Evolutionary conservation across 2,797 vertebrate species (phyloP), one percentile per base, ranked within the genome.

Genomic region (Sebastes trivittatus): DNA sequence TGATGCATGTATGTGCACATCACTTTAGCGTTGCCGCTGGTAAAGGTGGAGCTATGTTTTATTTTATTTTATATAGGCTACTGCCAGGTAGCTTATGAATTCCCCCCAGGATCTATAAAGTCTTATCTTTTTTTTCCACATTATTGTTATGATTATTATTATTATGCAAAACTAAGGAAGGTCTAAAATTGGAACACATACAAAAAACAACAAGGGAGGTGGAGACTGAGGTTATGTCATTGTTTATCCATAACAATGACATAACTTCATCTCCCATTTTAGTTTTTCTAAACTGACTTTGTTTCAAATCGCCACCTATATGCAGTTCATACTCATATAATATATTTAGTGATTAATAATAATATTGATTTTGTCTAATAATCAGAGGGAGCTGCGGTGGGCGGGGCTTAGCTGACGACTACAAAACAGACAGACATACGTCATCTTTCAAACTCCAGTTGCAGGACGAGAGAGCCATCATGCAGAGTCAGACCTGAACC

Each of bases 401-500:
- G 89, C 87, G 91, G 91, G 63, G 54, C 89, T 82, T 66, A 25
- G 65, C 42, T 82, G 75, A 84, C 72, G 81, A 64, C 63, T 77
- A 78, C 69, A 85, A 88, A 90, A 90, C 82, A 89, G 52, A 80
- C 60, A 60, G n/a, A 30, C 13, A 25, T 75, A 73, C 88, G 84
- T 87, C 81, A 88, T 78, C 86, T 80, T 86, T 89, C 76, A 92
- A 91, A 93, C 83, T 89, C 81, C 78, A 60, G 80, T 54, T 58
- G 61, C 55, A n/a, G 60, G 84, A 86, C 81, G 64, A 42, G 38
- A 38, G 38, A 85, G 66, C 81, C 77, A 81, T 84, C 80, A 73
- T 85, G 81, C 85, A 64, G 49, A 93, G 83, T 89, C 88, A 92
- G 90, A 81, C 78, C 80, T 89, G 79, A 88, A 36, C 77, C 54